Evolutionary conservation across 2,113 vertebrate genomes (phyloP).

Genomic region (Excalfactoria chinensis): DNA sequence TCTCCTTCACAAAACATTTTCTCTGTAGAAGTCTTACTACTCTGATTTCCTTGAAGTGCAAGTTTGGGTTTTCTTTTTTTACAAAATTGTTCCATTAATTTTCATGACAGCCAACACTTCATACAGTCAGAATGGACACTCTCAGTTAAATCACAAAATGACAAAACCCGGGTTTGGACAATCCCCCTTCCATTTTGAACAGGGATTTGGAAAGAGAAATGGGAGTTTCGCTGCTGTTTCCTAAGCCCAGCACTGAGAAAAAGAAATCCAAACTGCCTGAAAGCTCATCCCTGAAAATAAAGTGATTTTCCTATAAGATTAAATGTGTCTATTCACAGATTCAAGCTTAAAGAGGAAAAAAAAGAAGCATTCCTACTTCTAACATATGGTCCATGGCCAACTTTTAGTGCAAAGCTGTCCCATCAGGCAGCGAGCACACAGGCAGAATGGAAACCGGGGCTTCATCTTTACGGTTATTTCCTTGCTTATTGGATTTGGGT

Average conservation of each 20-base stretch:
- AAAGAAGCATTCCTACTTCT: neutral
- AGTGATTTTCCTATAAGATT: slow-evolving; percentile 38
- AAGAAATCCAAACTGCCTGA: slow-evolving; percentile 36
- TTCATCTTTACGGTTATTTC: slow-evolving; percentile 58
- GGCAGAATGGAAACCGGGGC: slow-evolving; percentile 24
- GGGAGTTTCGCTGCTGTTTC: slow-evolving; percentile 37
- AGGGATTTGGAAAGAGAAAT: slow-evolving; percentile 17
- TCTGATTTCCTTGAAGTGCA: neutral
- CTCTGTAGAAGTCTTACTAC: neutral
- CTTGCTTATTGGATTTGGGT: slow-evolving; percentile 64
- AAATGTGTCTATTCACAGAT: slow-evolving; percentile 13
- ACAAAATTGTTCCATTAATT: slow-evolving; percentile 7
- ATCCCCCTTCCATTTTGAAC: neutral
- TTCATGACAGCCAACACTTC: slow-evolving; percentile 19
- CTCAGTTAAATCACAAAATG: neutral
- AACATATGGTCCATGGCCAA: slow-evolving; percentile 1
- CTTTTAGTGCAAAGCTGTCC: slow-evolving; percentile 43
- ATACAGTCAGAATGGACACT: neutral
- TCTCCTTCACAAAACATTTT: neutral
- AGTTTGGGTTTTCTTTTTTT: neutral
- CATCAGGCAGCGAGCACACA: neutral
- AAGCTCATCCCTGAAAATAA: slow-evolving; percentile 58
- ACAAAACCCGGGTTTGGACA: slow-evolving; percentile 35
- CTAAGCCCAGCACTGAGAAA: slow-evolving; percentile 37
- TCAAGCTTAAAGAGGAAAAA: neutral